Percentiles rank a stretch among this genome's conserved stretches.
phyloP scores from a whole-genome alignment of 2,797 vertebrate genomes.

The Danio kyathit region DNA sequence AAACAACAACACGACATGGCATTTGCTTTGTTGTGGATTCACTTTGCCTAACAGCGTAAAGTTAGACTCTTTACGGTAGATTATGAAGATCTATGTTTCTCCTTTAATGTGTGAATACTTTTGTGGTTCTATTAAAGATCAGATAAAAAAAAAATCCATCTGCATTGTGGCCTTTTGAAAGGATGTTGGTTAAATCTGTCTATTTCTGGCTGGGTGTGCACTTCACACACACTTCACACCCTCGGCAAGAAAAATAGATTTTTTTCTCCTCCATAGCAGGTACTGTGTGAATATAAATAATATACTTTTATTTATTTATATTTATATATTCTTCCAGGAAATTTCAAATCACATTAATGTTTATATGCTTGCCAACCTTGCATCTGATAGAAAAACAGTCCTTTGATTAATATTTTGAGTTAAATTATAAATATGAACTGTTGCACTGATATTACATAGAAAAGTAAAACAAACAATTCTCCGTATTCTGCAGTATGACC shows the following conservation, averaged over 20 bases:
- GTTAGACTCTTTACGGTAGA: constrained; percentile 19
- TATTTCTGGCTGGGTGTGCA: constrained; percentile 43
- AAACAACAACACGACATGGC: constrained; percentile 12
- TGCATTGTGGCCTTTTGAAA: constrained; percentile 27
- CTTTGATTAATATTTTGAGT: not conserved
- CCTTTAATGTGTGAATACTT: constrained; percentile 41
- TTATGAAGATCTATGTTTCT: constrained; percentile 37
- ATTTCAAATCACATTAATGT: constrained; percentile 41
- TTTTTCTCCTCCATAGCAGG: constrained; percentile 41
- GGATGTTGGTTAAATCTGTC: constrained; percentile 2
- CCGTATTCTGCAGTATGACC: too few species aligned
- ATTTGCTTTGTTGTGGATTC: constrained; percentile 46
- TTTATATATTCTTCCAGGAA: constrained; percentile 53
- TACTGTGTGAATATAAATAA: constrained; percentile 11
- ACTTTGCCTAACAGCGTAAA: constrained; percentile 39
- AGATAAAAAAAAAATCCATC: constrained; percentile 11
- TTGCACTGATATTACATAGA: too few species aligned
- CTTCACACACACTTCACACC: constrained; percentile 45
- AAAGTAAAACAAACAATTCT: too few species aligned
- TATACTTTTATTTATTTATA: constrained; percentile 26
- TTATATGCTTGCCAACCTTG: constrained; percentile 16
- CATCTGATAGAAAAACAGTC: constrained; percentile 7
- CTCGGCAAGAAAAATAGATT: constrained; percentile 58
- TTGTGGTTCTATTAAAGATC: constrained; percentile 55
- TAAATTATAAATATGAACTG: too few species aligned